Conservation (phyloP, 2,797 vertebrate species). For the Neopelma chrysocephalum region DNA sequence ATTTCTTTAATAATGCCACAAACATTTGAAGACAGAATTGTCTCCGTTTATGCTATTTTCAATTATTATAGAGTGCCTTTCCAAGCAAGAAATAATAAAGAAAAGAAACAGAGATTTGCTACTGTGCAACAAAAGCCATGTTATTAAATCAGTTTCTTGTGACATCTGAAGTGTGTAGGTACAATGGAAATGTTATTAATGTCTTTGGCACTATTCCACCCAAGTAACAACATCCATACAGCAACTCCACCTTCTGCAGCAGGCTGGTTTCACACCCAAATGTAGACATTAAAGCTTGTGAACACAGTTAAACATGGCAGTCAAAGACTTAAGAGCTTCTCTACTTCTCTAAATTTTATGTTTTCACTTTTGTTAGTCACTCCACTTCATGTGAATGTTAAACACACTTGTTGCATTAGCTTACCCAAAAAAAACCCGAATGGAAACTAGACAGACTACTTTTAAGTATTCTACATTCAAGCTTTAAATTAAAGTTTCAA, state of each 20-base stretch:
- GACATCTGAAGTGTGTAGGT: neutral
- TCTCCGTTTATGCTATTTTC: neutral
- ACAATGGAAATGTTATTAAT: slow-evolving; percentile 43
- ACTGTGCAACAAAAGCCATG: neutral
- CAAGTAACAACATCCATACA: slow-evolving; percentile 27
- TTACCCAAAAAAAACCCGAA: neutral
- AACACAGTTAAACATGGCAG: neutral
- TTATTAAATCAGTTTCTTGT: slow-evolving; percentile 3
- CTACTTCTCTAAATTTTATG: neutral
- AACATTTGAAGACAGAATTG: neutral
- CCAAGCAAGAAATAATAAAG: neutral
- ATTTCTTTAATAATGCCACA: neutral
- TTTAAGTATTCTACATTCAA: neutral
- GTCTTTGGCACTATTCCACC: neutral
- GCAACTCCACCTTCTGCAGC: neutral
- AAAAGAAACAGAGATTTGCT: neutral
- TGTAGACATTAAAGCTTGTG: neutral
- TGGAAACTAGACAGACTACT: slow-evolving; percentile 6
- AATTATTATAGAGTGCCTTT: neutral
- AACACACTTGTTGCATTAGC: neutral
- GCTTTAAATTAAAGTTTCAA: neutral
- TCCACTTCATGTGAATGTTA: neutral
- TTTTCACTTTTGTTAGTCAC: neutral
- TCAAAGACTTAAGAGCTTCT: neutral
- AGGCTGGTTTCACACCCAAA: neutral